A percentile compares a stretch with the other conserved stretches of the same genome.
Conservation (phyloP, 2,888 invertebrate genomes). For the Apotomis betuletana region DNA sequence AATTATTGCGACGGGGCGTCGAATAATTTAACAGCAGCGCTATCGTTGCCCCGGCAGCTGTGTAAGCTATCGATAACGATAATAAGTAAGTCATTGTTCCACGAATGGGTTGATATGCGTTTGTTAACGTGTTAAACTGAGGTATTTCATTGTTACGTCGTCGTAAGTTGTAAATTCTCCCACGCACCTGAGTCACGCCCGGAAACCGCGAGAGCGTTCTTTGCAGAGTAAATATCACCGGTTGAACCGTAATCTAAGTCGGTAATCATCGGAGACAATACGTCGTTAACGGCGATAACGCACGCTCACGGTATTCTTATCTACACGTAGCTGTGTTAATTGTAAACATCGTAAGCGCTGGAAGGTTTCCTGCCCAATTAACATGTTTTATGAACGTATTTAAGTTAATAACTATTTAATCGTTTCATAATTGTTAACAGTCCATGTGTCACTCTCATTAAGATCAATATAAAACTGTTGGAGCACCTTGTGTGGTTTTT, state of each 20-base stretch:
- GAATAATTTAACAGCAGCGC: conserved; percentile 66
- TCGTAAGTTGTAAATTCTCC: conserved; percentile 54
- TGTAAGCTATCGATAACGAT: conserved; percentile 69
- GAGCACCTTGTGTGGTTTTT: no score
- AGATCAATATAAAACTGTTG: neutral
- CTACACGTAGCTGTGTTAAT: conserved; percentile 30
- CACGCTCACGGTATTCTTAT: conserved; percentile 32
- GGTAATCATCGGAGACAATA: conserved; percentile 35
- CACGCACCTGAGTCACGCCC: conserved; percentile 49
- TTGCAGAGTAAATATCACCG: conserved; percentile 39
- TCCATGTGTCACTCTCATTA: conserved; percentile 7
- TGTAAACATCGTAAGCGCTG: conserved; percentile 36
- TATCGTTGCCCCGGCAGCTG: conserved; percentile 63
- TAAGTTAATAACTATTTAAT: conserved; percentile 30
- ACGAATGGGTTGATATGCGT: conserved; percentile 45
- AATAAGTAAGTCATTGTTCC: conserved; percentile 69
- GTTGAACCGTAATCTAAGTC: conserved; percentile 35
- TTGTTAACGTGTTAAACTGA: conserved; percentile 39
- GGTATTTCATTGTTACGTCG: conserved; percentile 52
- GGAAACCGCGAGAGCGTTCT: conserved; percentile 46
- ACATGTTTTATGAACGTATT: conserved; percentile 27
- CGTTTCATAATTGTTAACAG: conserved; percentile 22
- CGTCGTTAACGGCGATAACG: conserved; percentile 30
- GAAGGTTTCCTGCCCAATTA: conserved; percentile 33
- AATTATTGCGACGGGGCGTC: conserved; percentile 58